A percentile compares a stretch with the other conserved stretches of the same genome.
Conservation (phyloP, 2,113 vertebrate genomes). For the Austrofundulus limnaeus region DNA sequence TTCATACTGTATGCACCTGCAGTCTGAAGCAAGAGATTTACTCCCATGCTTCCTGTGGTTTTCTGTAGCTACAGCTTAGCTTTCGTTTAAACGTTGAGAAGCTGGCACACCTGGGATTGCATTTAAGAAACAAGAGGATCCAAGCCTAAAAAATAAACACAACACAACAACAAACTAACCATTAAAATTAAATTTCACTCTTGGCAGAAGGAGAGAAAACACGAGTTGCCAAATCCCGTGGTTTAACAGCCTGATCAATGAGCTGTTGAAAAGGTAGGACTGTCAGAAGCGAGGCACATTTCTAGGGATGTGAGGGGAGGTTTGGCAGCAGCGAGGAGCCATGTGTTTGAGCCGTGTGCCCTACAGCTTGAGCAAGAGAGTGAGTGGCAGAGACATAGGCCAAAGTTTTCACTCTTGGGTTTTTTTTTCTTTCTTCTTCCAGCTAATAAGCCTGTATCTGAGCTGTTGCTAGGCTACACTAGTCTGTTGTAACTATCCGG, state of each 20-base stretch:
- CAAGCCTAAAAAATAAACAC: conserved; percentile 3
- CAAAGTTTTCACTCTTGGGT: conserved; percentile 50
- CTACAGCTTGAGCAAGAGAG: conserved; percentile 38
- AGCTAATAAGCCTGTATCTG: conserved; percentile 54
- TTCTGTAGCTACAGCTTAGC: conserved; percentile 2
- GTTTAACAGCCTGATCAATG: conserved; percentile 56
- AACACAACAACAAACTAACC: conserved; percentile 56
- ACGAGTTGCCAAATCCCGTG: conserved; percentile 43
- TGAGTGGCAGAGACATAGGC: conserved; percentile 39
- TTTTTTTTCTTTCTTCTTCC: conserved; percentile 38
- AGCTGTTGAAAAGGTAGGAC: conserved; percentile 36
- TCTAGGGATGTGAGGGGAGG: conserved; percentile 19
- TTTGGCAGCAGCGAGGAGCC: conserved; percentile 13
- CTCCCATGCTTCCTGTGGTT: conserved; percentile 11
- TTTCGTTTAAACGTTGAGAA: conserved; percentile 12
- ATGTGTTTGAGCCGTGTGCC: conserved; percentile 21
- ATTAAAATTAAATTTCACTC: conserved; percentile 52
- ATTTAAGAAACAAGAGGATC: conserved; percentile 25
- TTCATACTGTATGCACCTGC: too few relatives aligned
- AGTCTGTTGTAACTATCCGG: conserved; percentile 54
- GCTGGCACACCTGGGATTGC: conserved; percentile 27
- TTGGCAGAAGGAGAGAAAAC: conserved; percentile 46
- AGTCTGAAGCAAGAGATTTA: conserved; percentile 2
- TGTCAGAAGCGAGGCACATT: conserved; percentile 35
- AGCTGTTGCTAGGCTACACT: conserved; percentile 75